Base-by-base conservation (phyloP, 2,888 invertebrate genomes). In the Hyles lineata region DNA sequence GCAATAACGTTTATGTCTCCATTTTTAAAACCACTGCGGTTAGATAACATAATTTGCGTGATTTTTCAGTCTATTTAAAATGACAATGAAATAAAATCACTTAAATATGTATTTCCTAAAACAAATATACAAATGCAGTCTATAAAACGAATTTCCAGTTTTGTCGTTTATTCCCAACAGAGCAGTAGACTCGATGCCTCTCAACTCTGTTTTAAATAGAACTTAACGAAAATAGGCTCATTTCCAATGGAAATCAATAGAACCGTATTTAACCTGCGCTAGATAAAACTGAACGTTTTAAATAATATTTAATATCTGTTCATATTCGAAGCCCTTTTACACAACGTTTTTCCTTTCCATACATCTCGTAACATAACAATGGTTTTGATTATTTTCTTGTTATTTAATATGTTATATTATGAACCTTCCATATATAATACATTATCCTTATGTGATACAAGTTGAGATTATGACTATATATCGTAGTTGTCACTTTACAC, bases 201-300 rank as follows among this genome's bases (percentile, higher is more conserved):
- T 23, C 23, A 6, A 50, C 67, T 32, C 15, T 25, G 50, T 67
- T 21, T 43, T 67, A 67, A 67, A 67, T 50, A 43, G 17, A 43
- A 23, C 43, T 50, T 43, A 67, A 6, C 50, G 6, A 67, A 63
- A 50, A 67, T 67, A 67, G 67, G 43, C 43, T 50, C 11, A 50
- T 17, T 67, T 67, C 1, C 23, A 67, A 23, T 23, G 50, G 23
- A 67, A 67, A 67, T 67, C 67, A 50, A 67, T 50, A 50, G 11
- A 11, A 23, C 43, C 50, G 11, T 35, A 50, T 23, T 23, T 17
- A 23, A 15, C 25, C 6, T 25, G 25, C 60, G 25, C 60, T 60
- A 23, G 9, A 25, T 25, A 25, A 11, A 60, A 23, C 23, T 58
- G n/a, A 11, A 11, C 43, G 11, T 43, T 11, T 43, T 43, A 43